These are phyloP conservation scores for Conops quadrifasciatus DNA, from an alignment of 2,888 invertebrate species.

Conservation along the genomic window DNA sequence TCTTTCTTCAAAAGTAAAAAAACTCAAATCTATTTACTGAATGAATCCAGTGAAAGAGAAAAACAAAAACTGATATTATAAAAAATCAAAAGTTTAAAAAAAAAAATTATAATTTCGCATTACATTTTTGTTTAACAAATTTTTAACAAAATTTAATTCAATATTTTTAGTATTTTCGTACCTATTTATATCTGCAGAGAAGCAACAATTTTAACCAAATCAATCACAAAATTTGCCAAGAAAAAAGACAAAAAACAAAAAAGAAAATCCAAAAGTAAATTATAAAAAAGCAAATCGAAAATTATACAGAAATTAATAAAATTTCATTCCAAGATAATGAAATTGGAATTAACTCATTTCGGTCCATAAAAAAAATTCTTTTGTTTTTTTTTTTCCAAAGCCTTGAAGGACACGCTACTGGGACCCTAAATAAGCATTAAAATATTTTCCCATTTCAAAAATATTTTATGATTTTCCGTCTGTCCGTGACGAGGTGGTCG, in stretches of 20 bases:
- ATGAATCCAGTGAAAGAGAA: too few species aligned
- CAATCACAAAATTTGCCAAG: neutral
- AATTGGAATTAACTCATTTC: neutral
- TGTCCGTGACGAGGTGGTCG: too few species aligned
- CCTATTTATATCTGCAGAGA: neutral
- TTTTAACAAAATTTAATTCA: neutral
- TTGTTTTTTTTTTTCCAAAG: too few species aligned
- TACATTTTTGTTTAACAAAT: neutral
- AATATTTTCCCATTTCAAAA: too few species aligned
- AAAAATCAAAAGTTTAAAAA: neutral
- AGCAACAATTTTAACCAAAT: neutral
- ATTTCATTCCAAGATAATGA: neutral
- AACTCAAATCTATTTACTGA: too few species aligned
- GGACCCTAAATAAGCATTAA: neutral
- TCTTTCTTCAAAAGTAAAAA: too few species aligned
- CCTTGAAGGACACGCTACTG: too few species aligned
- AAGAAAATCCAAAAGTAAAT: neutral
- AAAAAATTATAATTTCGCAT: neutral
- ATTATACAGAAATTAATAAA: slow-evolving; percentile 12
- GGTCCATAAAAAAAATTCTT: neutral
- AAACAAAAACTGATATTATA: too few species aligned
- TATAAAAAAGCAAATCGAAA: neutral
- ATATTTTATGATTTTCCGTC: too few species aligned
- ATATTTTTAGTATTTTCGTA: slow-evolving; percentile 17
- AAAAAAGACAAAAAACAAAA: neutral